A percentile compares a stretch with the other conserved stretches of the same genome.
These are phyloP conservation scores for Sarcophaga peregrina DNA, from an alignment of 1,140 invertebrate genomes.

Conservation along the genomic window DNA sequence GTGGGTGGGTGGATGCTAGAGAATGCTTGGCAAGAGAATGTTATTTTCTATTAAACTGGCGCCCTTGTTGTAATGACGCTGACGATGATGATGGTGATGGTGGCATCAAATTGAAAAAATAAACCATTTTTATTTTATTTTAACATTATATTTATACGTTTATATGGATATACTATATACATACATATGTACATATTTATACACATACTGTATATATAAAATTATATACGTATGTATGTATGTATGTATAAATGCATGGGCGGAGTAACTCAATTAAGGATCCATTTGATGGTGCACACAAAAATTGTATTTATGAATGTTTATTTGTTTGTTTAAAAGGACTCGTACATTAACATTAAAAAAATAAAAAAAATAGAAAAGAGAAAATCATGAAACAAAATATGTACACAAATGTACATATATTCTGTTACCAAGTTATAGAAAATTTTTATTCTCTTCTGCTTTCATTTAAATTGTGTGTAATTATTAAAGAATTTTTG, in stretches of 20 bases:
- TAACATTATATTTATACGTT: conserved; percentile 13
- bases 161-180: background rate
- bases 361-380: no score
- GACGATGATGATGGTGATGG: background rate
- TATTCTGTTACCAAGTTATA: no score
- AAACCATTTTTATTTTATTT: conserved; percentile 34
- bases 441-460: no score
- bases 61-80: background rate
- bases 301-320: conserved; percentile 43
- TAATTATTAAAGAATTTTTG: no score
- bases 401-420: no score
- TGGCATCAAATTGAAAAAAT: background rate
- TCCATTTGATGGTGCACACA: conserved; percentile 65
- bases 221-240: background rate
- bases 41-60: no score
- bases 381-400: no score
- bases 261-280: conserved; percentile 66
- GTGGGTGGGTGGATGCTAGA: background rate
- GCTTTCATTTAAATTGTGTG: no score
- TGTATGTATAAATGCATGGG: conserved; percentile 33
- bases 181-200: background rate
- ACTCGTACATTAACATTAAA: background rate
- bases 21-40: no score
- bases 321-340: background rate
- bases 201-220: no score